Evolutionary conservation across 2,888 invertebrate species (phyloP), one percentile per base, ranked within the genome.

Genomic region (Dione vanillae): DNA sequence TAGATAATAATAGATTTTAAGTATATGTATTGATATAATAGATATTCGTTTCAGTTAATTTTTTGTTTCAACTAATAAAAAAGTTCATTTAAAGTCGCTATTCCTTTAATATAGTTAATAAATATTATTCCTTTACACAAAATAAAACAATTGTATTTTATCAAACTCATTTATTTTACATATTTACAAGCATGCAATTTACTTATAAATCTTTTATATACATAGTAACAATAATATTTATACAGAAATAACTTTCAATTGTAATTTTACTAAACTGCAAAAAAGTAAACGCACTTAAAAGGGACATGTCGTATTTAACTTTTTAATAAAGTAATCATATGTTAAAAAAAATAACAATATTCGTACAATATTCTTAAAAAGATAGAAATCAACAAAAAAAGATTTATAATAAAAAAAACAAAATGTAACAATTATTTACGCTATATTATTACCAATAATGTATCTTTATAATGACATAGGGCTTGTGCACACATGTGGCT

Each of bases 111-210:
- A n/a, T n/a, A n/a, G n/a, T n/a, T n/a, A n/a, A n/a, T n/a, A n/a
- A n/a, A n/a, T n/a, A n/a, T n/a, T n/a, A n/a, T n/a, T n/a, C 5
- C 27, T 27, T 2, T 27, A 27, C 5, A 27, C 5, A 9, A 37
- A 54, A 16, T 19, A 58, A 69, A 69, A 49, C 2, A 66, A 65
- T 27, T 14, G 19, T 11, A 52, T 59, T 59, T 67, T 52, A 20
- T 51, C 19, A 72, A 58, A 40, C 41, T 65, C 67, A 59, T 90
- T 88, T 90, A 91, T 89, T 89, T 86, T 88, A 91, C 91, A 91
- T 92, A 92, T 92, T 90, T 91, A 91, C 92, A 91, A 91, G 87
- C 86, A 82, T 67, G 61, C 35, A 67, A 58, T 67, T 65, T 65
- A 70, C 59, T 70, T 71, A 64, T 65, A 58, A 58, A 54, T 65